Evolutionary conservation across 1,140 invertebrate genomes (phyloP), one percentile per base, ranked within the genome.

Genomic region (Bombus soroeensis): DNA sequence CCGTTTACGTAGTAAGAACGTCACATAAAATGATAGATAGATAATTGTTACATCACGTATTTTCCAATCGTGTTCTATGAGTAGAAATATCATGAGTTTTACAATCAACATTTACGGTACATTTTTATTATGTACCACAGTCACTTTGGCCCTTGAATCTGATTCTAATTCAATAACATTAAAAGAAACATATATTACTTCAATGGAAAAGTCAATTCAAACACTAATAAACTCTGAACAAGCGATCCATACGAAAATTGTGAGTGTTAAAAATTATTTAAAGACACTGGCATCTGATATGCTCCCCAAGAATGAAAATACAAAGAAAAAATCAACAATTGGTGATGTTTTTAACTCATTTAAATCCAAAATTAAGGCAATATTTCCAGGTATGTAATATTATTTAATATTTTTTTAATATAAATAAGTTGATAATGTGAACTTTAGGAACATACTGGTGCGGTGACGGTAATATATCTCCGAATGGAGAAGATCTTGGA

Each of bases 401-500:
- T 81, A 25, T 53, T 53, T 22, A 53, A 53, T 22, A 18, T 64
- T 2, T 71, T 34, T 62, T 53, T 59, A n/a, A 37, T 86, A 73
- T 73, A 66, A 34, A 25, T 47, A 5, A 13, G 73, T 76, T 64
- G 13, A 68, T 43, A 79, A 68, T 80, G 4, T 80, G 39, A 37
- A 82, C 79, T 41, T 85, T 85, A 95, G 96, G 96, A 43, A 96
- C 96, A 12, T 93, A 94, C 64, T 96, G 96, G 96, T 97, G 96
- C 86, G 96, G 96, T 1, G 93, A 91, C 34, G 96, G 96, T 6
- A 95, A 96, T 75, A 89, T 92, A 2, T 95, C 96, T 0, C 80
- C 92, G 5, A 88, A 88, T 64, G 90, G 94, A 13, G 86, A 94
- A 2, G 96, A 97, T 76, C 87, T 96, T 22, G 96, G 96, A 1